Evolutionary conservation across 2,797 vertebrate genomes (phyloP).

Genomic region (Xenopus petersii): DNA sequence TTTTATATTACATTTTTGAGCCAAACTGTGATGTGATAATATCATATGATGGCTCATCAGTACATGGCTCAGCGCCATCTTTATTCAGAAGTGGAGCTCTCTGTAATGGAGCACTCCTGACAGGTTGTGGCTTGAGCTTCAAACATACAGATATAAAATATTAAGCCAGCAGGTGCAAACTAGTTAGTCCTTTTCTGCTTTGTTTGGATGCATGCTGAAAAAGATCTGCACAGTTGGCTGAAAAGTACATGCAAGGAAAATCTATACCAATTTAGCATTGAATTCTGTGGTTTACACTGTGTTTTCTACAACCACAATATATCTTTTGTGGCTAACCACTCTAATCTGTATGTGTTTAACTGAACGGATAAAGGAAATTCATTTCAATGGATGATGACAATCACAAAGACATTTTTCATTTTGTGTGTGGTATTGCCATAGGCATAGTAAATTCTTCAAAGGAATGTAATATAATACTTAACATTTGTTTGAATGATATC

Average conservation of each 20-base stretch:
- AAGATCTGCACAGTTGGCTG: background rate
- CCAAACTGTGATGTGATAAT: no score
- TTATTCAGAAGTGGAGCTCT: no score
- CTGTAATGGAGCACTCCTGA: no score
- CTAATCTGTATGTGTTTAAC: slow-evolving; percentile 8
- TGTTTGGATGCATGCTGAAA: background rate
- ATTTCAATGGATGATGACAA: slow-evolving; percentile 38
- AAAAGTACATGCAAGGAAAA: background rate
- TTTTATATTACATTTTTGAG: no score
- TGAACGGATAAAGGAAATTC: slow-evolving; percentile 6
- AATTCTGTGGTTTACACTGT: background rate
- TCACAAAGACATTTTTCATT: slow-evolving; percentile 31
- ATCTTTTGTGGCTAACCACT: background rate
- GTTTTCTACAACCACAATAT: background rate
- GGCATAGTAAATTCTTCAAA: slow-evolving; percentile 37
- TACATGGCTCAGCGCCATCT: no score
- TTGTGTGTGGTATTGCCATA: slow-evolving; percentile 36
- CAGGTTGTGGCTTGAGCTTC: no score
- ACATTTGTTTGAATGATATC: background rate
- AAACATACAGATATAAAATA: no score
- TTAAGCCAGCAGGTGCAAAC: no score
- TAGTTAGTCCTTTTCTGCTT: background rate
- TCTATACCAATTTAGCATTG: background rate
- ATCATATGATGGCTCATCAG: no score
- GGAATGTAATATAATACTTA: slow-evolving; percentile 23